These are phyloP conservation scores for Progne subis DNA, from an alignment of 2,113 vertebrate species.

Conservation along the genomic window DNA sequence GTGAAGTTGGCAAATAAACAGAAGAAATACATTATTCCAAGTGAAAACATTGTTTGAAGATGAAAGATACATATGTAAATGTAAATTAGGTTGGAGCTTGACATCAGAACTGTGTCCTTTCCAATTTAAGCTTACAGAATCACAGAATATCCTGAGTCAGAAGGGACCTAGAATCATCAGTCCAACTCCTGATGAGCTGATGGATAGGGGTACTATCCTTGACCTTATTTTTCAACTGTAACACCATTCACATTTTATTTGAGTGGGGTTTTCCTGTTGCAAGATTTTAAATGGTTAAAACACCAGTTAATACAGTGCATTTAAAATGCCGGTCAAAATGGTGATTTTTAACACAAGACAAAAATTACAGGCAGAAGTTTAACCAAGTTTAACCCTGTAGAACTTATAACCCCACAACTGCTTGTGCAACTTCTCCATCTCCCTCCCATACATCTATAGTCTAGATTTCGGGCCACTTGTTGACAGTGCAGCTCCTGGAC, in stretches of 20 bases:
- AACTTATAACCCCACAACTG: neutral
- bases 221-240: neutral
- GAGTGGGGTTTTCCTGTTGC: neutral
- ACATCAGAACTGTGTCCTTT: neutral
- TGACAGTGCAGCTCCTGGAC: neutral
- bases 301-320: neutral
- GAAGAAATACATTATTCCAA: neutral
- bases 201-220: neutral
- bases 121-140: neutral
- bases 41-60: conserved; percentile 1
- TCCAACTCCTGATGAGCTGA: neutral
- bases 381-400: neutral
- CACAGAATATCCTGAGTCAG: neutral
- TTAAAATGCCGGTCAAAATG: neutral
- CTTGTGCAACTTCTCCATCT: neutral
- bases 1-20: conserved; percentile 51
- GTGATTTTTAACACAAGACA: neutral
- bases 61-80: neutral
- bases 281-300: neutral
- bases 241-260: neutral
- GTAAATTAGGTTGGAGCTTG: neutral
- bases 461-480: neutral
- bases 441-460: neutral
- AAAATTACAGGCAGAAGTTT: neutral
- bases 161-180: neutral